Evolutionary conservation across 2,797 vertebrate genomes (phyloP), one percentile per base, ranked within the genome.

Genomic region (Etheostoma nigrum): DNA sequence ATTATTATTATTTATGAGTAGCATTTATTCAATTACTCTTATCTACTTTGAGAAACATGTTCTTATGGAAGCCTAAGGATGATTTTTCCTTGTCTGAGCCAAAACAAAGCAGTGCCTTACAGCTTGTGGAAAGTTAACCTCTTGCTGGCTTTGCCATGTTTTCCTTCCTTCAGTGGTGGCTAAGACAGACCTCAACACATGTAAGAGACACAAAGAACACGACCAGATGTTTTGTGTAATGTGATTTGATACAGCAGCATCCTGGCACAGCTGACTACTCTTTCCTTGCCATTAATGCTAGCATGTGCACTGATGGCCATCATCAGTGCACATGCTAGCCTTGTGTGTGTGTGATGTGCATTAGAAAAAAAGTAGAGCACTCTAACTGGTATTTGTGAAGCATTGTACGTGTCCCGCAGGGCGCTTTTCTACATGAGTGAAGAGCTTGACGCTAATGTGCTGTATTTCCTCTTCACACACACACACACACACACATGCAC

Each of bases 371-470:
- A 68, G 40, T 55, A 9, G 40, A 67, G 44, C 49, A 58, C 13
- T 68, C 53, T 16, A 10, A 23, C 66, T 75, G 59, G 59, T 74
- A 19, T 81, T 25, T 66, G 52, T 74, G 27, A 65, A 19, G 65
- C 19, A n/a, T 62, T 62, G 1, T n/a, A 12, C 1, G 0, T 27
- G 42, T 23, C 36, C 36, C 57, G 2, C 4, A 9, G 62, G 21
- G 16, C 8, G 11, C 13, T 58, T 58, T 72, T 77, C 59, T 57
- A 45, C 74, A 67, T 52, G 74, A 55, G 59, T 40, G 62, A 72
- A 51, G 51, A 30, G 54, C 62, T 66, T 40, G 51, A 63, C 4
- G 7, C 15, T 12, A 33, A 54, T 23, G 67, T 48, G 25, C 14
- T 36, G 19, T 6, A 65, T 57, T 58, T 58, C 55, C 54, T 58